phyloP scores from a whole-genome alignment of 2,797 vertebrate genomes.

The Gastrophryne carolinensis region DNA sequence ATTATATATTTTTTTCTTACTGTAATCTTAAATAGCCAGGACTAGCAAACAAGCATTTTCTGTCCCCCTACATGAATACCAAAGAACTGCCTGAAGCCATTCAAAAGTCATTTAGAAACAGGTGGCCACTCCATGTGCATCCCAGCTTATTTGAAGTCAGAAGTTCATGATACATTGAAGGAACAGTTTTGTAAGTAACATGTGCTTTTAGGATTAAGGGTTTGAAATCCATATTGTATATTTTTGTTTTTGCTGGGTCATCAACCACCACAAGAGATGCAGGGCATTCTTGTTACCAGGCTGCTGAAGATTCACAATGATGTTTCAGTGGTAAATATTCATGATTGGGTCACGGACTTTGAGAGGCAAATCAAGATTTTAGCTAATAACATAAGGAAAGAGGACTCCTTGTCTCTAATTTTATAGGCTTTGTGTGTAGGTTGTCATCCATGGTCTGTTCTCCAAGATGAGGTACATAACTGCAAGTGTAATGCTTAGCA shows the following conservation, averaged over 20 bases:
- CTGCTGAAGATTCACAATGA: background rate
- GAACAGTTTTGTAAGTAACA: slow-evolving; percentile 42
- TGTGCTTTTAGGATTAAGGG: slow-evolving; percentile 30
- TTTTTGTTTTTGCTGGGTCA: background rate
- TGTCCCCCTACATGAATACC: no score
- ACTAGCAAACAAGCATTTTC: no score
- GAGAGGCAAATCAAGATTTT: background rate
- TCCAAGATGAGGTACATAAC: slow-evolving; percentile 12
- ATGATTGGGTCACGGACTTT: background rate
- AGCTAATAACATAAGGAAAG: background rate
- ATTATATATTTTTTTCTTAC: no score
- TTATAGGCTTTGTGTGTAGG: background rate
- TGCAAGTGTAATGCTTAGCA: slow-evolving; percentile 20
- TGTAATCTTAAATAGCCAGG: no score
- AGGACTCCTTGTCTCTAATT: background rate
- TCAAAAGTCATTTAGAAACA: slow-evolving; percentile 44
- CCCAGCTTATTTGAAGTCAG: slow-evolving; percentile 43
- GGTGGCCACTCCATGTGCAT: slow-evolving; percentile 42
- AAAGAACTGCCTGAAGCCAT: slow-evolving; percentile 30
- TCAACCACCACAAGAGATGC: background rate
- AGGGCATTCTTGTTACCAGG: background rate
- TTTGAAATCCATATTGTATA: background rate
- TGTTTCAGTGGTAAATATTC: background rate
- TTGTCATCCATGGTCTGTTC: slow-evolving; percentile 4
- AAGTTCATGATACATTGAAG: slow-evolving; percentile 42